These are phyloP conservation scores for Drosophila dives DNA, from an alignment of 2,888 invertebrate species.

Conservation along the genomic window DNA sequence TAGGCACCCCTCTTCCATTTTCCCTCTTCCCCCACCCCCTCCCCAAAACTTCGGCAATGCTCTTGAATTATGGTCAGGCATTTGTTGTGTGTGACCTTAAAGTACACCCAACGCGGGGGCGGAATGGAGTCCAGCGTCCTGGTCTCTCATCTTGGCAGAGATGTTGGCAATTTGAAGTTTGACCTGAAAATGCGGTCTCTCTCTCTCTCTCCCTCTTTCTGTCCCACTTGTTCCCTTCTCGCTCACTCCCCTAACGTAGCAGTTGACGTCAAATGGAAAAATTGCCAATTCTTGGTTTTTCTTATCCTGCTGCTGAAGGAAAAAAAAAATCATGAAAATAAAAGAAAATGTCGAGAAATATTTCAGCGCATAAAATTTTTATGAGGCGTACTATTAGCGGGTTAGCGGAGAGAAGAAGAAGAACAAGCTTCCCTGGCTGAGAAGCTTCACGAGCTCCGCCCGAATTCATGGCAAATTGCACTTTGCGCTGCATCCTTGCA, in stretches of 20 bases:
- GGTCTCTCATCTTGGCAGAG: slow-evolving; percentile 11
- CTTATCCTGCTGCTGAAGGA: slow-evolving; percentile 19
- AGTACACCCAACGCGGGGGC: slow-evolving; percentile 4
- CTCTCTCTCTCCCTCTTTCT: not conserved
- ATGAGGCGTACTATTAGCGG: slow-evolving; percentile 77
- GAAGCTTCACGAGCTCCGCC: slow-evolving; percentile 28
- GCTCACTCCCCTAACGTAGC: slow-evolving; percentile 4
- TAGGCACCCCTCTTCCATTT: not conserved
- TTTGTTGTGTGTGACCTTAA: slow-evolving; percentile 71
- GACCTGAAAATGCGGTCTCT: not conserved
- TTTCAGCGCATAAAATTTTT: slow-evolving; percentile 78
- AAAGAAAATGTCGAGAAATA: slow-evolving; percentile 56
- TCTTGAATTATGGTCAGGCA: slow-evolving; percentile 59
- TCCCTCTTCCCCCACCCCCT: not conserved
- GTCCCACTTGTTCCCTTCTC: not conserved
- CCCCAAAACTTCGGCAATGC: not conserved
- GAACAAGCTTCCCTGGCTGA: slow-evolving; percentile 11
- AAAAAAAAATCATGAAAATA: slow-evolving; percentile 12
- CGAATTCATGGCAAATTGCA: slow-evolving; percentile 76
- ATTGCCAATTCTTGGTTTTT: slow-evolving; percentile 72
- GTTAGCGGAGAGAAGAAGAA: slow-evolving; percentile 43
- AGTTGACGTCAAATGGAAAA: slow-evolving; percentile 69
- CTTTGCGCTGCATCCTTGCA: slow-evolving; percentile 55
- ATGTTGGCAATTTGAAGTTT: slow-evolving; percentile 20
- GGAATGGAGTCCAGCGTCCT: not conserved